phyloP scores from a whole-genome alignment of 2,888 invertebrate species.

The Sarcophaga carnaria region DNA sequence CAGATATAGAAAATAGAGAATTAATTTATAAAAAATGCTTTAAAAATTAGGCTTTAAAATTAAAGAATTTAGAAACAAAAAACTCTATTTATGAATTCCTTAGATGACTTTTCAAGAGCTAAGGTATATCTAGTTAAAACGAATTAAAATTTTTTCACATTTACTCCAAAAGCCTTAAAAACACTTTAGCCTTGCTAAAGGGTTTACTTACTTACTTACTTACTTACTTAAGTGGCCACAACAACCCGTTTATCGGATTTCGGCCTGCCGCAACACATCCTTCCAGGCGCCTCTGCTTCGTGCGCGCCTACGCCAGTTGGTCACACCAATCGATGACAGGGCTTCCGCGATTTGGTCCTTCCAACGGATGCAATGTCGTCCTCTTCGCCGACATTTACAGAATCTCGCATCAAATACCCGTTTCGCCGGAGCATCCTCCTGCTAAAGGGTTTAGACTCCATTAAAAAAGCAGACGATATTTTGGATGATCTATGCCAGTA shows the following conservation, averaged over 20 bases:
- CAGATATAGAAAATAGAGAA: conserved; percentile 4
- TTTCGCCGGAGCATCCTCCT: not conserved
- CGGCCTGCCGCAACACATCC: too few species aligned
- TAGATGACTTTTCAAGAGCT: conserved; percentile 4
- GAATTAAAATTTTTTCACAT: not conserved
- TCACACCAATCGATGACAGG: too few species aligned
- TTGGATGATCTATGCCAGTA: not conserved
- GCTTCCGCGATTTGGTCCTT: too few species aligned
- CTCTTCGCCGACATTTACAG: too few species aligned
- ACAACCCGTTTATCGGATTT: too few species aligned
- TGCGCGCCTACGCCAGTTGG: too few species aligned
- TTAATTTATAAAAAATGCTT: not conserved
- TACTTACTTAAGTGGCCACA: too few species aligned
- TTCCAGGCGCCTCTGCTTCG: too few species aligned
- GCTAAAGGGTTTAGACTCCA: conserved; percentile 16
- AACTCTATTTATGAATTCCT: not conserved
- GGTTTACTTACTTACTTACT: too few species aligned
- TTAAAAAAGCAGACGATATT: conserved; percentile 15
- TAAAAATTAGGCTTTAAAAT: too few species aligned
- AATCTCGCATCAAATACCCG: too few species aligned
- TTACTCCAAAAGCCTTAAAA: conserved; percentile 28
- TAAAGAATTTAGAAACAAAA: not conserved
- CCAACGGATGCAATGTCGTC: too few species aligned
- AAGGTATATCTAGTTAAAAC: conserved; percentile 24
- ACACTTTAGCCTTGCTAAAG: not conserved